phyloP scores from a whole-genome alignment of 1,140 invertebrate species.

The Cydia fagiglandana region DNA sequence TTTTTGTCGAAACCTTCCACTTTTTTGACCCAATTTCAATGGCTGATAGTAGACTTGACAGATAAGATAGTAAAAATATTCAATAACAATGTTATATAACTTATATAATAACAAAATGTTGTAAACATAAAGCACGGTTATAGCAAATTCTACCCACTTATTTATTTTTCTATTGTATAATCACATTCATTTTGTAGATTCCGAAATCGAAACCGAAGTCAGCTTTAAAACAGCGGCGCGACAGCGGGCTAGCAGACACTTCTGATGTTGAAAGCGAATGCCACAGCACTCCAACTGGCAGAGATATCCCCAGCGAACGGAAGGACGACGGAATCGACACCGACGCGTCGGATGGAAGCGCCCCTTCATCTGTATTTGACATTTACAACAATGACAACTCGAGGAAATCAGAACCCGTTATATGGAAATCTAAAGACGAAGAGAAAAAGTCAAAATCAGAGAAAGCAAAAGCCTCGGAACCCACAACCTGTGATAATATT shows the following conservation, averaged over 20 bases:
- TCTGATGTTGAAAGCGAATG: slow-evolving; percentile 72
- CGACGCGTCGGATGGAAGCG: neutral
- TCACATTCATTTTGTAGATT: slow-evolving; percentile 51
- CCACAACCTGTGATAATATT: slow-evolving; percentile 60
- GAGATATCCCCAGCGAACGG: neutral
- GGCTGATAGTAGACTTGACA: neutral
- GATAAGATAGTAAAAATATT: neutral
- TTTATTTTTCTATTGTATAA: neutral
- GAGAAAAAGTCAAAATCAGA: slow-evolving; percentile 39
- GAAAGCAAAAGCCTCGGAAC: slow-evolving; percentile 36
- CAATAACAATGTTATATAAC: neutral
- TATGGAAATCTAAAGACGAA: slow-evolving; percentile 48
- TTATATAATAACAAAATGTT: neutral
- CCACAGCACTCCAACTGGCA: slow-evolving; percentile 50
- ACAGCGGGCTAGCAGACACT: slow-evolving; percentile 72
- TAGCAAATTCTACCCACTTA: neutral
- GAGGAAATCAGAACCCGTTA: slow-evolving; percentile 41
- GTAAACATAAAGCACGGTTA: neutral
- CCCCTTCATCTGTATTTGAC: slow-evolving; percentile 40
- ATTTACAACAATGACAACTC: slow-evolving; percentile 48
- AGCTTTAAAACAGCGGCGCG: slow-evolving; percentile 63
- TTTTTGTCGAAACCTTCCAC: neutral
- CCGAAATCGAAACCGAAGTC: slow-evolving; percentile 63
- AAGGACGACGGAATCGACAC: neutral
- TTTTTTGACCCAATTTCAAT: neutral